phyloP scores from a whole-genome alignment of 2,113 vertebrate genomes.

The Phoxinus phoxinus region DNA sequence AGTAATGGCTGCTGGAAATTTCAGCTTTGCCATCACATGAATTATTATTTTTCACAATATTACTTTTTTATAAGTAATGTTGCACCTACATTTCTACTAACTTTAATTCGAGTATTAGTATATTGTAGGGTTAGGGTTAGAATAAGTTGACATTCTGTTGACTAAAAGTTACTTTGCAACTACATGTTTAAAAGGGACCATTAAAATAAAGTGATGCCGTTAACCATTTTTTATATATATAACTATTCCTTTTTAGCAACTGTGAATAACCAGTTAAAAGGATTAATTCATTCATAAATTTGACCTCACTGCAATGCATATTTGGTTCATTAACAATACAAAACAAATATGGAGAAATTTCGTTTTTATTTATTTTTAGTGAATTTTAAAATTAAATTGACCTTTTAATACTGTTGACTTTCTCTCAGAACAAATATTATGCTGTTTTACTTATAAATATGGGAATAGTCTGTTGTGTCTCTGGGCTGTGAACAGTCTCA shows the following conservation, averaged over 20 bases:
- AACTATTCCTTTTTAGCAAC: background rate
- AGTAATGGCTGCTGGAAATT: too few species aligned
- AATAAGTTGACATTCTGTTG: too few species aligned
- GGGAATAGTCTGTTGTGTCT: constrained; percentile 7
- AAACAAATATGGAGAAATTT: background rate
- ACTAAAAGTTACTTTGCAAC: too few species aligned
- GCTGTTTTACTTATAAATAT: background rate
- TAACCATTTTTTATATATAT: too few species aligned
- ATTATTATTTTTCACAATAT: background rate
- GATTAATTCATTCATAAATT: background rate
- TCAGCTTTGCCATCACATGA: background rate
- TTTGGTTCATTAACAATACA: background rate
- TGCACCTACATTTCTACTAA: too few species aligned
- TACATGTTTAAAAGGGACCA: too few species aligned
- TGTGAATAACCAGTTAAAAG: background rate
- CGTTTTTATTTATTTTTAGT: background rate
- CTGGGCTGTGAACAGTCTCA: background rate
- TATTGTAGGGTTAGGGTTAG: too few species aligned
- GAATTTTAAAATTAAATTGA: background rate
- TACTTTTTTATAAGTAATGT: background rate
- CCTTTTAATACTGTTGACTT: background rate
- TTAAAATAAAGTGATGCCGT: too few species aligned
- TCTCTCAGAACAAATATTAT: background rate
- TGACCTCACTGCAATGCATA: background rate
- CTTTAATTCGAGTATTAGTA: too few species aligned